phyloP scores from a whole-genome alignment of 2,113 vertebrate genomes.

The Sander vitreus region DNA sequence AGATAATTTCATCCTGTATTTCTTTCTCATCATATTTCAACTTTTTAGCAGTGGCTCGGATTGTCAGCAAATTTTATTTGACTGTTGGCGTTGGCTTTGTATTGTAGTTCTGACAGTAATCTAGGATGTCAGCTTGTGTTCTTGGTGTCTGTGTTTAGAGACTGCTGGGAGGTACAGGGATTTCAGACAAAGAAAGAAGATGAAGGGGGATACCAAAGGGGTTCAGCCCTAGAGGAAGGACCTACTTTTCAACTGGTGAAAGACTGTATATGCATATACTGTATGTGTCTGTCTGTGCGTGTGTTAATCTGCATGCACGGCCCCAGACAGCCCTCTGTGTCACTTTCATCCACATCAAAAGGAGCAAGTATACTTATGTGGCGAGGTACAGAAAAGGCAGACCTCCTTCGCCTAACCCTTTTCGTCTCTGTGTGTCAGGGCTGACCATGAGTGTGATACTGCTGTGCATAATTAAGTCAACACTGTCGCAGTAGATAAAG shows the following conservation, averaged over 20 bases:
- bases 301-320: conserved; percentile 30
- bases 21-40: conserved; percentile 33
- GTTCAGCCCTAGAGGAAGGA: conserved; percentile 58
- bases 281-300: conserved; percentile 11
- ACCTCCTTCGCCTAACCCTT: conserved; percentile 10
- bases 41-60: conserved; percentile 27
- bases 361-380: conserved; percentile 35
- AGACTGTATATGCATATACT: neutral
- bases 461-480: conserved; percentile 77
- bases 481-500: conserved; percentile 75
- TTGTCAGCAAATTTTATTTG: conserved; percentile 53
- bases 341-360: conserved; percentile 74
- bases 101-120: conserved; percentile 64
- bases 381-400: conserved; percentile 28
- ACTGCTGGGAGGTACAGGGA: conserved; percentile 65
- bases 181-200: conserved; percentile 62
- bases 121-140: conserved; percentile 67
- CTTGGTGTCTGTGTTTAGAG: conserved; percentile 62
- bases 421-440: conserved; percentile 34
- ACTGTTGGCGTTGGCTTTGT: conserved; percentile 46
- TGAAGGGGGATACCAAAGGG: conserved; percentile 61
- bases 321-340: conserved; percentile 46
- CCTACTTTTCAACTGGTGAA: conserved; percentile 61
- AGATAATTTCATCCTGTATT: conserved; percentile 25
- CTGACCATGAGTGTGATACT: conserved; percentile 58